phyloP scores from a whole-genome alignment of 2,888 invertebrate species.

The Dioctria rufipes region DNA sequence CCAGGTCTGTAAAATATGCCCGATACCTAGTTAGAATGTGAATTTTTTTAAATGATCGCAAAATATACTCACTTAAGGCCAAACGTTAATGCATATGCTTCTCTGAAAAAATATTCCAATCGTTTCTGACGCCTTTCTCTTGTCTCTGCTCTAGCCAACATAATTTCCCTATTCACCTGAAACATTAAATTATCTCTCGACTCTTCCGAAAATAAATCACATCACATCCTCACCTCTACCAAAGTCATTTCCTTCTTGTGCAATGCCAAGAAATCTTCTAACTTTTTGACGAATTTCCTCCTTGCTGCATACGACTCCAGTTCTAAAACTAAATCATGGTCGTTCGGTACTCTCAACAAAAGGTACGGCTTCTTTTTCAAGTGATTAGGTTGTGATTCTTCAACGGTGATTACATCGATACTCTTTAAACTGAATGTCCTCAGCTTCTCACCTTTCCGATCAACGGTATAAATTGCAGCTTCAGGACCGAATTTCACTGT shows the following conservation, averaged over 20 bases:
- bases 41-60: not conserved
- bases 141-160: slow-evolving; percentile 93
- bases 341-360: slow-evolving; percentile 85
- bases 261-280: slow-evolving; percentile 87
- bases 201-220: slow-evolving; percentile 7
- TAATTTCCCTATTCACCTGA: slow-evolving; percentile 81
- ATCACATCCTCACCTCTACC: slow-evolving; percentile 71
- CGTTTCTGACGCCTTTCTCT: slow-evolving; percentile 93
- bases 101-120: slow-evolving; percentile 95
- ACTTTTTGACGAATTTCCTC: slow-evolving; percentile 88
- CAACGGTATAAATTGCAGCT: slow-evolving; percentile 87
- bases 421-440: slow-evolving; percentile 85
- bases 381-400: slow-evolving; percentile 86
- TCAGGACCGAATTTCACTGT: slow-evolving; percentile 94
- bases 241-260: slow-evolving; percentile 87
- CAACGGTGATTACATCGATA: slow-evolving; percentile 85
- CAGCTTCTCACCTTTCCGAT: slow-evolving; percentile 92
- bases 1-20: slow-evolving; percentile 76
- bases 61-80: slow-evolving; percentile 74
- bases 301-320: slow-evolving; percentile 86
- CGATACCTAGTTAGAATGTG: not conserved
- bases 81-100: slow-evolving; percentile 95
- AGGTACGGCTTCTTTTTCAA: slow-evolving; percentile 86
- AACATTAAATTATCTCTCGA: slow-evolving; percentile 27
- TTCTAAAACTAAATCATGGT: slow-evolving; percentile 94